Evolutionary conservation across 2,113 vertebrate genomes (phyloP).

Genomic region (Stegastes partitus): DNA sequence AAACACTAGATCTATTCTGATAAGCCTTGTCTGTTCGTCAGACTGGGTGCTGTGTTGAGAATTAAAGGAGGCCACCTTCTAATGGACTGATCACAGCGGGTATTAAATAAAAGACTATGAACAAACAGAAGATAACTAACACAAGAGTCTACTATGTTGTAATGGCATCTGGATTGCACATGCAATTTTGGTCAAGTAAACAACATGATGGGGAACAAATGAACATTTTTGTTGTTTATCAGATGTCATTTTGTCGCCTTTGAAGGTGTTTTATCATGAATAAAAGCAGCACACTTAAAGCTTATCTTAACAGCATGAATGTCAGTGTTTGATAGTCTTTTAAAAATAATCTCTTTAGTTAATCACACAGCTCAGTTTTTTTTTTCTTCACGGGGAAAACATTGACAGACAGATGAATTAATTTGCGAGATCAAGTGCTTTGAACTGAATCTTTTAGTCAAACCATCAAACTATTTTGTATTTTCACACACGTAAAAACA

Average conservation of each 20-base stretch:
- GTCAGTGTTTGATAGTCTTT: conserved; percentile 45
- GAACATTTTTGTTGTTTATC: conserved; percentile 9
- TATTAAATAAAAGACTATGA: conserved; percentile 11
- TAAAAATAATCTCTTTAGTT: conserved; percentile 57
- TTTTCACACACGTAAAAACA: conserved; percentile 61
- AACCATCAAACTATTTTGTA: conserved; percentile 45
- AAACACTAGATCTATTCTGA: conserved; percentile 17
- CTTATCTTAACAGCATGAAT: conserved; percentile 53
- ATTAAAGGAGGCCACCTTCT: conserved; percentile 16
- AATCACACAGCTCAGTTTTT: conserved; percentile 32
- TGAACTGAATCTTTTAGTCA: conserved; percentile 43
- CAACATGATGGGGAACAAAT: conserved; percentile 26
- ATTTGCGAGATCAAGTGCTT: conserved; percentile 54
- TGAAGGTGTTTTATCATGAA: conserved; percentile 27
- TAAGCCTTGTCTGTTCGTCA: conserved; percentile 7
- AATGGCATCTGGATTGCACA: conserved; percentile 47
- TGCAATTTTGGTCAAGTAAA: conserved; percentile 53
- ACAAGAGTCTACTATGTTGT: conserved; percentile 18
- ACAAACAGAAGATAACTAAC: conserved; percentile 25
- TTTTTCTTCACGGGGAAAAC: conserved; percentile 27
- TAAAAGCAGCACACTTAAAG: conserved; percentile 49
- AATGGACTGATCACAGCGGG: conserved; percentile 20
- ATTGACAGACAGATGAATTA: conserved; percentile 33
- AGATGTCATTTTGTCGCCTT: conserved; percentile 12
- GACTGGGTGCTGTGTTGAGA: conserved; percentile 1